Base-by-base conservation (phyloP, 2,797 vertebrate genomes). In the Chelmon rostratus region DNA sequence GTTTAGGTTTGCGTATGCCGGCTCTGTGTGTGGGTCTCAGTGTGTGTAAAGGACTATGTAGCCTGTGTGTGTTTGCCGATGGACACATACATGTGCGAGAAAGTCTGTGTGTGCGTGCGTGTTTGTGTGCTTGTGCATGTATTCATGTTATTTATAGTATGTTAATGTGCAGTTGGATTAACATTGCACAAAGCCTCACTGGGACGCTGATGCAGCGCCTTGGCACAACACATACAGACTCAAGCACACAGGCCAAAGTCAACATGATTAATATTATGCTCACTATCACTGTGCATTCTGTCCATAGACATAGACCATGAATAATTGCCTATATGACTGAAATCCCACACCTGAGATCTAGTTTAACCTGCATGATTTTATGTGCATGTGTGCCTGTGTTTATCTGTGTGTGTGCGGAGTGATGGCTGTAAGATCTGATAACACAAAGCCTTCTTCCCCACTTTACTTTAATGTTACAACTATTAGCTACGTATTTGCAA, bases 141-240 rank as follows among this genome's bases (percentile, higher is more conserved):
- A 58, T 76, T 76, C 18, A 62, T 75, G 52, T 74, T 82, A 70
- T 80, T 82, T 84, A 73, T 84, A 76, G 68, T 54, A 79, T 74
- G 66, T 19, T 68, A 61, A 76, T 78, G 74, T 82, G 49, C 11
- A 61, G 7, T 33, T 75, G 67, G 67, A 87, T 85, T 73, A 84
- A 53, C 54, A 61, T 54, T 56, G 59, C 31, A 52, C 46, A 67
- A 76, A 81, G 58, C 42, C 53, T 64, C 52, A 23, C 35, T 52
- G 38, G 44, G 23, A 40, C 65, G 64, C 38, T 69, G 53, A 65
- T 74, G 44, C 68, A 50, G 54, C 69, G 68, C 16, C 23, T 68
- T 82, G 67, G 52, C 52, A 68, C 31, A 54, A 62, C 31, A 42
- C 31, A 35, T 31, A 10, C 5, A 67, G 37, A 56, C 52, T 67